Base-by-base conservation (phyloP, 2,797 vertebrate species). In the Mus spretus region DNA sequence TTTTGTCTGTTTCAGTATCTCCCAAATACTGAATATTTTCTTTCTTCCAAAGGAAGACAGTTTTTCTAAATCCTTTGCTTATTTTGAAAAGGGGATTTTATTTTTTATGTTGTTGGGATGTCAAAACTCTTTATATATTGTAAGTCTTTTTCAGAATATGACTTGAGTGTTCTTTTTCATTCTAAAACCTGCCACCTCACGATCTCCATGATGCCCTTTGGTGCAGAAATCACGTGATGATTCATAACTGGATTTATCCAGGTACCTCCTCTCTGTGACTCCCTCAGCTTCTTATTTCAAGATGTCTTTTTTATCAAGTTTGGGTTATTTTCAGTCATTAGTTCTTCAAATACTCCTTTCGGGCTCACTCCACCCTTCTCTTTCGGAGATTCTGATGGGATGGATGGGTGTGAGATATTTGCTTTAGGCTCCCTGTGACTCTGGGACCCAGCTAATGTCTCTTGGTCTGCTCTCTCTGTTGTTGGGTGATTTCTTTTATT, bases 231-330 rank as follows among this genome's bases (percentile, higher is more conserved):
- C 50, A 86, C 67, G 1, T 93, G 31, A 15, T 57, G 14, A 9
- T 4, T 90, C 28, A 74, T 93, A 34, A 31, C 44, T 90, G 26
- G 15, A n/a, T 92, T 93, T 94, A 55, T 90, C 77, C 59, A 28
- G 40, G 15, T 63, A 44, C 91, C 53, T 61, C 50, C 0, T 22
- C 24, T 63, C 44, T 78, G 74, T 55, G 61, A 85, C 87, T 87
- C 80, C 85, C 28, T 72, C 12, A 34, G 17, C 34, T 86, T 91
- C 63, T 91, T 91, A 55, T 89, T 92, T 67, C 61, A 96, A 65
- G 57, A 44, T 50, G 61, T 77, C 67, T 40, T 93, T 93, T 95
- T 86, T 70, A 83, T 83, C 55, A 70, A 86, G 63, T 79, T 78
- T 91, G 80, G 70, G 70, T n/a, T 53, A 17, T 81, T 74, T 81